Base-by-base conservation (phyloP, 2,113 vertebrate species). In the Fulica atra region DNA sequence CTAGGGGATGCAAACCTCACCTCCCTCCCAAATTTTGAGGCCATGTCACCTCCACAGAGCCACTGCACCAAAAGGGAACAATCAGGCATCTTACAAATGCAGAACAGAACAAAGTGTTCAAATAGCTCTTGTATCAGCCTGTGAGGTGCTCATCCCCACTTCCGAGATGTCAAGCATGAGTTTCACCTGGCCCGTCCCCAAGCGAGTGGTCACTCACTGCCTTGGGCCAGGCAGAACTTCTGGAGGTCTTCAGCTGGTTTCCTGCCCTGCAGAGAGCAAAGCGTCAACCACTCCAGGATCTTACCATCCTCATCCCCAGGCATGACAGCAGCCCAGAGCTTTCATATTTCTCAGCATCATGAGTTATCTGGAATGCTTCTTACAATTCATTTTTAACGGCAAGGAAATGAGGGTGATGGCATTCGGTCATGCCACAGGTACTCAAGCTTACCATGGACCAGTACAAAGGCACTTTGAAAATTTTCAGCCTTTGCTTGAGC, bases 401-500 rank as follows among this genome's bases (percentile, higher is more conserved):
- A 60, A 72, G 44, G 48, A 91, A 84, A 61, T 3, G 11, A 84
- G 28, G 11, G 36, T 29, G 79, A 74, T 81, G 53, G 36, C 24
- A 16, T 29, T 89, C 1, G 8, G 57, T 28, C 59, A 42, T 36
- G 46, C 9, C 2, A 12, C 15, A 65, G 53, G 68, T 86, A 63
- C 63, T n/a, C 5, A 26, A 82, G 50, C 35, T 44, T 88, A 53
- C 81, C 35, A 40, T 66, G 87, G 76, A 81, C 57, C 64, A 66
- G 53, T 64, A 81, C 83, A 70, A 71, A 97, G 71, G 89, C 54
- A 79, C 73, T 95, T 96, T 88, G 92, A 91, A 63, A 86, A 82
- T 80, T 84, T 96, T 95, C 88, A 91, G 92, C 54, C 33, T 97
- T 93, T 9, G 31, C 86, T 96, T 89, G 88, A 96, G 74, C 60